Conservation (phyloP, 2,797 vertebrate genomes). For the Poeciliopsis infans region DNA sequence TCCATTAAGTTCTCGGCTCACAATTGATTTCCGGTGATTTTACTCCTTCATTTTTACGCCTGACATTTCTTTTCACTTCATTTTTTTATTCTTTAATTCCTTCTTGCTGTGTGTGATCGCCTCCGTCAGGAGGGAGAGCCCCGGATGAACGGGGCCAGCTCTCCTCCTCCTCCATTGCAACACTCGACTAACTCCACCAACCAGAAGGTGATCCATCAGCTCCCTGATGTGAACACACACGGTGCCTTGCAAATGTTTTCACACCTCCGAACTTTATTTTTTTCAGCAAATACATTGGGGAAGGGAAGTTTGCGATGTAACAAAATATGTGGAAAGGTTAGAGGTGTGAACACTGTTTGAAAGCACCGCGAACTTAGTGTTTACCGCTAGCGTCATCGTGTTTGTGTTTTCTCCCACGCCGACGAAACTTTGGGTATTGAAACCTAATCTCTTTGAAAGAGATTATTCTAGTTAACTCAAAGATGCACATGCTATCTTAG, state of each 20-base stretch:
- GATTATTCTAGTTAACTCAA: background rate
- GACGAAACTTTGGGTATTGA: background rate
- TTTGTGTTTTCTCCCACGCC: background rate
- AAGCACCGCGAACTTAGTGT: background rate
- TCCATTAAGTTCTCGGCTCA: slow-evolving; percentile 1
- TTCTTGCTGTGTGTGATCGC: slow-evolving; percentile 23
- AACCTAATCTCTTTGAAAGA: background rate
- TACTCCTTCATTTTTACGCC: background rate
- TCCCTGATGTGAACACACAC: slow-evolving; percentile 36
- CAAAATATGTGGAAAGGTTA: background rate
- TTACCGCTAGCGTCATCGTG: background rate
- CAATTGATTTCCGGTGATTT: slow-evolving; percentile 6
- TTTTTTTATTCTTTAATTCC: slow-evolving; percentile 23
- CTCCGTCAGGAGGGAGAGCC: slow-evolving; percentile 63
- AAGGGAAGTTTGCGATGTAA: background rate
- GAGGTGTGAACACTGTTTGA: background rate
- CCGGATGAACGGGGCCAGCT: slow-evolving; percentile 69
- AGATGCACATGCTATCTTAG: slow-evolving; percentile 5
- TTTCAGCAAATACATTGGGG: background rate
- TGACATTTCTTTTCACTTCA: background rate
- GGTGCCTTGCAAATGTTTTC: background rate
- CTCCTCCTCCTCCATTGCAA: slow-evolving; percentile 53
- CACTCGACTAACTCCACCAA: slow-evolving; percentile 63
- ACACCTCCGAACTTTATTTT: background rate
- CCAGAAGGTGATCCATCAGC: slow-evolving; percentile 72